Evolutionary conservation across 2,797 vertebrate species (phyloP), one percentile per base, ranked within the genome.

Genomic region (Diplodus puntazzo): DNA sequence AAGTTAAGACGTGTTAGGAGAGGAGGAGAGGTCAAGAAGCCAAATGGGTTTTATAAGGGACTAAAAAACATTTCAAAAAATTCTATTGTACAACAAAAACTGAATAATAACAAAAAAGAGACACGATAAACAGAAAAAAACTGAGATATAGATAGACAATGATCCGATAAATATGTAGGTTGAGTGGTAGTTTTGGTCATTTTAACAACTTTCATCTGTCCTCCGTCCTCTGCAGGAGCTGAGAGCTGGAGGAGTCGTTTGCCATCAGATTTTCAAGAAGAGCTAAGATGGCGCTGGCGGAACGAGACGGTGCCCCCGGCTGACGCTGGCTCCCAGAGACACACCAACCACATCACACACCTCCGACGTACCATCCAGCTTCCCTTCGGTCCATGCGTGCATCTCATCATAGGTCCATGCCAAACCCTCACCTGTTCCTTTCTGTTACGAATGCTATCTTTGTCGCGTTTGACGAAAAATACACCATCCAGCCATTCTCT

Each of bases 221-320:
- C n/a, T 68, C 45, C 77, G 14, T 79, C 65, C 42, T 70, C 25
- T 86, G n/a, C 87, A 96, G 95, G 95, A 95, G 90, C 88, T 96
- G 84, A 93, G 91, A 92, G 95, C 92, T 48, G 92, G 68, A 64
- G 95, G 93, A 46, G 80, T 48, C 20, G 90, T 94, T 57, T 73
- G 76, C 87, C 82, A 94, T 85, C 95, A 95, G 88, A 81, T 95
- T 63, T 96, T 95, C 88, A 94, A 95, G 89, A 95, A 94, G 87
- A 71, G 90, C 61, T 94, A 92, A 95, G 30, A 11, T 20, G 65
- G 11, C 49, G 45, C 39, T 54, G 5, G 5, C 4, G 5, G 57
- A 45, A 67, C 18, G 46, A 75, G 68, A 69, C 9, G 10, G 55
- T 25, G 16, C 23, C 75, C 45, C 58, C 46, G 14, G 74, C 70